These are phyloP conservation scores for Epistrophe eligans DNA, from an alignment of 2,888 invertebrate species.

Conservation along the genomic window DNA sequence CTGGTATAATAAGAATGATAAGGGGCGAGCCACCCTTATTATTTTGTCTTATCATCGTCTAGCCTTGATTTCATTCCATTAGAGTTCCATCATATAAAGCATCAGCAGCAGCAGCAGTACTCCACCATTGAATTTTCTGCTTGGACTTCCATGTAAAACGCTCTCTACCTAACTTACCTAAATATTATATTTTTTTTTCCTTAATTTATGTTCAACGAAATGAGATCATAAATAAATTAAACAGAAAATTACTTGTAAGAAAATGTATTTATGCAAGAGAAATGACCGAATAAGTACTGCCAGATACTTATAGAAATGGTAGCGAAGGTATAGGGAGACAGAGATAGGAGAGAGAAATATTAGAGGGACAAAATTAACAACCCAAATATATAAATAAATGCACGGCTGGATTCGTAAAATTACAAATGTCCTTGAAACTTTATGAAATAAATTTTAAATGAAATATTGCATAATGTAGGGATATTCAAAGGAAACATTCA, in stretches of 20 bases:
- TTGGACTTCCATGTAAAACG: neutral
- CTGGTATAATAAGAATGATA: neutral
- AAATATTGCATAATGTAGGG: neutral
- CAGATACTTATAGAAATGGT: neutral
- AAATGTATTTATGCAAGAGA: conserved; percentile 15
- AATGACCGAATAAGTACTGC: conserved; percentile 48
- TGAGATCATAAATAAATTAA: conserved; percentile 62
- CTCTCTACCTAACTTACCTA: too few relatives aligned
- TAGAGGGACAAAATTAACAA: neutral
- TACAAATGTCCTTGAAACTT: neutral
- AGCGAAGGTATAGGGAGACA: neutral
- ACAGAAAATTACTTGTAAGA: conserved; percentile 26
- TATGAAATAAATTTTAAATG: neutral
- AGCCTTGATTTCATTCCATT: conserved; percentile 1
- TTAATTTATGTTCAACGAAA: conserved; percentile 44
- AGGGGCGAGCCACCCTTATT: neutral
- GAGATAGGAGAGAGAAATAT: neutral
- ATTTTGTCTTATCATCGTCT: conserved; percentile 20
- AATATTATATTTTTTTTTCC: neutral
- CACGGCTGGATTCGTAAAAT: neutral
- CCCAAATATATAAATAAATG: neutral
- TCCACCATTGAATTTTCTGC: neutral
- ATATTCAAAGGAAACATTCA: neutral
- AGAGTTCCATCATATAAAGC: neutral
- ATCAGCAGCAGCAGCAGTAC: neutral